Conservation (phyloP, 2,797 vertebrate genomes). For the Dryobates pubescens region DNA sequence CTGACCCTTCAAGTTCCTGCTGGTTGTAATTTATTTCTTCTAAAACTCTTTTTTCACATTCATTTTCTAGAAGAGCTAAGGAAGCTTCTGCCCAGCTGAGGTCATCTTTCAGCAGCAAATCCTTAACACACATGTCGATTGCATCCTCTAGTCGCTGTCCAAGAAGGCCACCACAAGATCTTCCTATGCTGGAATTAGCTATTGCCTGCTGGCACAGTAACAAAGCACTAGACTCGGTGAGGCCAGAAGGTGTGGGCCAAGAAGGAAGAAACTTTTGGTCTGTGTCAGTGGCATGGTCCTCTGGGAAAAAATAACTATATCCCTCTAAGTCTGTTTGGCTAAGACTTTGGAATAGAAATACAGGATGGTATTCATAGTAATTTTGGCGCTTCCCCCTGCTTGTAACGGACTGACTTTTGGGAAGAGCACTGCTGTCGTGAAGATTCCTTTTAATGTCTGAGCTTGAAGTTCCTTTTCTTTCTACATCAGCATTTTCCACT, state of each 20-base stretch:
- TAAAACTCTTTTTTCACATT: constrained; percentile 86
- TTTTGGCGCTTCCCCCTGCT: constrained; percentile 72
- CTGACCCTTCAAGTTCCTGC: constrained; percentile 47
- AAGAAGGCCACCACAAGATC: constrained; percentile 80
- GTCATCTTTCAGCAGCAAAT: constrained; percentile 89
- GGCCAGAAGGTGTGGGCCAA: constrained; percentile 86
- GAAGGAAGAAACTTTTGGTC: constrained; percentile 64
- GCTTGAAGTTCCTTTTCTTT: not conserved
- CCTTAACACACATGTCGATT: constrained; percentile 83
- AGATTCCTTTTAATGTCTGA: not conserved
- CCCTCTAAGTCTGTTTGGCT: constrained; percentile 79
- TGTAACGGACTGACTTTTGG: not conserved
- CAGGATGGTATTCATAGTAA: constrained; percentile 66
- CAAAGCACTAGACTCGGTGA: constrained; percentile 73
- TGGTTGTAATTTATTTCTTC: constrained; percentile 73
- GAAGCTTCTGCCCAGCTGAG: constrained; percentile 81
- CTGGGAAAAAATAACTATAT: constrained; percentile 88
- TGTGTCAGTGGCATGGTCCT: constrained; percentile 80
- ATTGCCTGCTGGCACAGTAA: constrained; percentile 78
- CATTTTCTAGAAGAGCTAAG: constrained; percentile 87
- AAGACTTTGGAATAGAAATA: constrained; percentile 76
- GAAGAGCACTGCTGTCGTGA: not conserved
- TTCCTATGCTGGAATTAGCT: constrained; percentile 83
- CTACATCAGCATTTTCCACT: not conserved
- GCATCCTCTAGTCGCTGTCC: constrained; percentile 55